phyloP scores from a whole-genome alignment of 37 sponge, comb jelly and placozoan genomes.

The Corticium candelabrum region DNA sequence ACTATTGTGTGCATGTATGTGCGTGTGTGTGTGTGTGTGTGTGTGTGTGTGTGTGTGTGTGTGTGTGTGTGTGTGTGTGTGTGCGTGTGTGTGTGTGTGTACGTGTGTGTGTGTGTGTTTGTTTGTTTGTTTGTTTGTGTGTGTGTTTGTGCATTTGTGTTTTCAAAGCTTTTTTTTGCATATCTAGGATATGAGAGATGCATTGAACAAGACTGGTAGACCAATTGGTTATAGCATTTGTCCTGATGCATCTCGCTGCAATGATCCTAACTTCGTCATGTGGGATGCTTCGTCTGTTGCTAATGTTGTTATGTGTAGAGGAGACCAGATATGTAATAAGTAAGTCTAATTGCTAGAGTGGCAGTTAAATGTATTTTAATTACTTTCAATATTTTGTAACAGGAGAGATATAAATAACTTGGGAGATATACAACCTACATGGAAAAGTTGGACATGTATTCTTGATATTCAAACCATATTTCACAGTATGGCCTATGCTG shows the following conservation, averaged over 20 bases:
- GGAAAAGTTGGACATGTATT: slow-evolving; percentile 11
- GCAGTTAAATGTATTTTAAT: neutral
- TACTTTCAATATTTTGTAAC: neutral
- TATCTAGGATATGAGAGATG: slow-evolving; percentile 44
- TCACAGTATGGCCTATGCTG: slow-evolving; percentile 27
- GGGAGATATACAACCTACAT: slow-evolving; percentile 2
- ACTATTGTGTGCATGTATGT: neutral
- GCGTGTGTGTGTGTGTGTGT: neutral
- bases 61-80: slow-evolving; percentile 1
- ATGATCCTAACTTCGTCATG: slow-evolving; percentile 3
- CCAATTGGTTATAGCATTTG: slow-evolving; percentile 55
- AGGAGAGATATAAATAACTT: neutral
- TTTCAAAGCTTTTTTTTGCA: neutral
- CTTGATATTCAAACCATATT: neutral
- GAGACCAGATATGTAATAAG: neutral
- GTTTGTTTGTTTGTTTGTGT: too few relatives aligned
- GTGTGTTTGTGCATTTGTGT: too few relatives aligned
- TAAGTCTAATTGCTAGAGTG: neutral
- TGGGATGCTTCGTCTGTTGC: slow-evolving; percentile 12
- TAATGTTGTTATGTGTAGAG: slow-evolving; percentile 7
- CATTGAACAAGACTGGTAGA: slow-evolving; percentile 55
- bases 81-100: neutral
- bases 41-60: slow-evolving; percentile 5
- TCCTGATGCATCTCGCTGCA: slow-evolving; percentile 9
- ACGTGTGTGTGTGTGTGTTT: neutral